phyloP scores from a whole-genome alignment of 1,140 invertebrate genomes.

The Drosophila kanapiae region DNA sequence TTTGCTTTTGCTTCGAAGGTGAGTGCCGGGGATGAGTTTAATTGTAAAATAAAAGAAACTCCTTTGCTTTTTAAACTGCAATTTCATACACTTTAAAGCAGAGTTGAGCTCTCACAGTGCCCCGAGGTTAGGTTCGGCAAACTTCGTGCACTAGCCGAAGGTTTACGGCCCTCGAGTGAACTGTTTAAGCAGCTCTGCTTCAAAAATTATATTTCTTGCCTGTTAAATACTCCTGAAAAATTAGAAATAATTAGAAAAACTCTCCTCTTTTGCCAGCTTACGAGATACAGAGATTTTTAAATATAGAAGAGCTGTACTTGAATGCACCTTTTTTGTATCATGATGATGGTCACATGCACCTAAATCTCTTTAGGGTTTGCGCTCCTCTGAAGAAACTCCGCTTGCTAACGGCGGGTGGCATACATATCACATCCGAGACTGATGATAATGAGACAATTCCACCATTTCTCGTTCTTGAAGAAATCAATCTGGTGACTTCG shows the following conservation, averaged over 20 bases:
- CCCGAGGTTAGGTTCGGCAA: no score
- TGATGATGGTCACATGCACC: not conserved
- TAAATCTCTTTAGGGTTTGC: not conserved
- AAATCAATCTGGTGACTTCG: not conserved
- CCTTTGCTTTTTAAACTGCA: no score
- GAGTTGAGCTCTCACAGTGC: no score
- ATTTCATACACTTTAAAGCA: no score
- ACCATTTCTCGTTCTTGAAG: not conserved
- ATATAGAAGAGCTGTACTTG: not conserved
- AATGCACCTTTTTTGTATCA: accelerated
- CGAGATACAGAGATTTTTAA: not conserved
- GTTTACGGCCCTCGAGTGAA: no score
- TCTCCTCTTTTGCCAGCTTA: not conserved
- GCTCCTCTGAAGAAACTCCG: not conserved
- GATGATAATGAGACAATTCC: not conserved
- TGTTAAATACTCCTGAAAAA: no score
- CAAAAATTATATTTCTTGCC: no score
- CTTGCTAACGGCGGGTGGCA: not conserved
- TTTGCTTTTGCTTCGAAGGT: not conserved
- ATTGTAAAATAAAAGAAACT: no score
- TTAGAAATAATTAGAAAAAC: not conserved
- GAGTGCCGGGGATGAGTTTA: not conserved
- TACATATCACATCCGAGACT: not conserved
- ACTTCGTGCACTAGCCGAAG: no score
- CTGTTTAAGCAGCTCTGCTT: no score